Evolutionary conservation across 2,888 invertebrate species (phyloP), one percentile per base, ranked within the genome.

Genomic region (Meghimatium bilineatum): DNA sequence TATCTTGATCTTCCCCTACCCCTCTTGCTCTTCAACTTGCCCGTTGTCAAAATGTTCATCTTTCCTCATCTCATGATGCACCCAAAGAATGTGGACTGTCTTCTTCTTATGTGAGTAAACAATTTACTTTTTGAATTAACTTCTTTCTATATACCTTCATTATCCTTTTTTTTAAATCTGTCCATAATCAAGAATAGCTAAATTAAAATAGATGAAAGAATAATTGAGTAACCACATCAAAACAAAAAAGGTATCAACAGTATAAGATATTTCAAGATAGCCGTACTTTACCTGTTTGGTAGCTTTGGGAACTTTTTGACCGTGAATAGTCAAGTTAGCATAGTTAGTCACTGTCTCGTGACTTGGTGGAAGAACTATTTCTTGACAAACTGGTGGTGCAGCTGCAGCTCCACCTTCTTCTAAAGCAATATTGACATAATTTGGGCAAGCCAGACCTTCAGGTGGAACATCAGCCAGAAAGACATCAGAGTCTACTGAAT

Each of bases 351-450:
- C 78, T 8, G 44, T 44, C 6, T 82, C 78, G 29, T 72, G 82
- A 23, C 76, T 77, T 0, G 81, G 83, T 38, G 85, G 84, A 26
- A 85, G 75, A n/a, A 60, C 26, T 49, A 83, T 34, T 20, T 82
- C 83, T n/a, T 52, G 72, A 36, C 32, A 29, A 29, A 32, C 36
- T 0, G 75, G 66, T 29, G 84, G 80, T 20, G 74, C 74, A 14
- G 80, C 85, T 2, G 86, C 85, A 71, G 86, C 85, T 0, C 85
- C 77, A 34, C 82, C 86, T n/a, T 88, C 89, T 29, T 89, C 87
- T 20, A 88, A 85, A 36, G 87, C 87, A 63, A 91, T 83, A 82
- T 91, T 91, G 52, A 91, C 89, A 83, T 91, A 91, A 72, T 88
- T 89, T 67, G 89, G 88, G 60, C 87, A 87, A 76, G 20, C 80